phyloP scores from a whole-genome alignment of 2,888 invertebrate species.

The Hetaerina titia region DNA sequence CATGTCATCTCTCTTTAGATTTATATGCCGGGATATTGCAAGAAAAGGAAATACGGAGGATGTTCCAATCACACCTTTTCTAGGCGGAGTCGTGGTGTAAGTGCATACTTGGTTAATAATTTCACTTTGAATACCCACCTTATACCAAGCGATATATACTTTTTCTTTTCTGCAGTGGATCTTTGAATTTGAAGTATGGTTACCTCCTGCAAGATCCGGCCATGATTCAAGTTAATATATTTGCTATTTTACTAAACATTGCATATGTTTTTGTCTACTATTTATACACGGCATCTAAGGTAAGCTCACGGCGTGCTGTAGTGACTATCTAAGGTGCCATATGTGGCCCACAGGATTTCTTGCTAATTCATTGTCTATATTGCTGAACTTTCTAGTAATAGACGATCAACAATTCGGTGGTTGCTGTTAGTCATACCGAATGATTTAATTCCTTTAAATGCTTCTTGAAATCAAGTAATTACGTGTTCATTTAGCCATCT shows the following conservation, averaged over 20 bases:
- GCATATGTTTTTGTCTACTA: conserved; percentile 85
- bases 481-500: too few relatives aligned
- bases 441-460: too few relatives aligned
- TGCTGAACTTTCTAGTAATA: neutral
- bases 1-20: conserved; percentile 74
- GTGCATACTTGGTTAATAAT: conserved; percentile 75
- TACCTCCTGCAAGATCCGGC: conserved; percentile 85
- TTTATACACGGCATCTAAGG: conserved; percentile 80
- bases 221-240: conserved; percentile 88
- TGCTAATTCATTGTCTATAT: too few relatives aligned
- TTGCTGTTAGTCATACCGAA: too few relatives aligned
- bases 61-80: conserved; percentile 84
- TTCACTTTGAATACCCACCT: neutral
- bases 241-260: conserved; percentile 85
- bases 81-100: conserved; percentile 89
- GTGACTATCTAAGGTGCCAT: neutral
- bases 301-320: conserved; percentile 71
- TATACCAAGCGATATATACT: neutral
- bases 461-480: too few relatives aligned
- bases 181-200: conserved; percentile 88
- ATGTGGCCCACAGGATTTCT: too few relatives aligned
- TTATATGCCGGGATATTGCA: conserved; percentile 87
- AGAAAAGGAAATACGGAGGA: conserved; percentile 84
- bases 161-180: conserved; percentile 80
- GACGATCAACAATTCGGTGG: too few relatives aligned